A percentile compares a stretch with the other conserved stretches of the same genome.
Evolutionary conservation across 2,888 invertebrate species (phyloP).

Genomic region (Polyploca ridens): DNA sequence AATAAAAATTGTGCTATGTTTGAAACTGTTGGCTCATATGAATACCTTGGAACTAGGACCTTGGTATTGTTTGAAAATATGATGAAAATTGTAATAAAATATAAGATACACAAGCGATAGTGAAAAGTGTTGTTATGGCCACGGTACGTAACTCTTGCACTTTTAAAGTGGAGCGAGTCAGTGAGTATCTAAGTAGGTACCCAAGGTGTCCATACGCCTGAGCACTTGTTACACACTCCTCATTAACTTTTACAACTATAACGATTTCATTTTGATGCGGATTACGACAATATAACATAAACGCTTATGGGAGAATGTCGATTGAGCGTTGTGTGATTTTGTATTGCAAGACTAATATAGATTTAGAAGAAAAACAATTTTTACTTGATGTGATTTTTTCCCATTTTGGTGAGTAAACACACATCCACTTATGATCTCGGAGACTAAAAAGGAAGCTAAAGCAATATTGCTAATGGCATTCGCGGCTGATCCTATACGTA

Average conservation of each 20-base stretch:
- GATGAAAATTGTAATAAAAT: background rate
- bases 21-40: background rate
- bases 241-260: background rate
- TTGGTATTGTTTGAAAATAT: background rate
- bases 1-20: background rate
- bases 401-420: too few species aligned
- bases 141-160: conserved; percentile 2
- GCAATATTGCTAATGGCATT: too few species aligned
- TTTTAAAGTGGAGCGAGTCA: background rate
- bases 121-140: background rate
- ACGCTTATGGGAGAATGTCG: background rate
- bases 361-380: background rate
- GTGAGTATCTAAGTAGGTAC: background rate
- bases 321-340: background rate
- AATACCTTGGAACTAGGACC: background rate
- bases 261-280: background rate
- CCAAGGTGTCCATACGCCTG: background rate
- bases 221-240: conserved; percentile 2
- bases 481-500: too few species aligned
- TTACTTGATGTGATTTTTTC: too few species aligned
- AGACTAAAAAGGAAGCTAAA: too few species aligned
- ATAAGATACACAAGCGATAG: background rate
- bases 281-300: background rate
- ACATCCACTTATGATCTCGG: background rate
- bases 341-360: background rate